Base-by-base conservation (phyloP, 2,888 invertebrate species). In the Caenorhabditis sp. region DNA sequence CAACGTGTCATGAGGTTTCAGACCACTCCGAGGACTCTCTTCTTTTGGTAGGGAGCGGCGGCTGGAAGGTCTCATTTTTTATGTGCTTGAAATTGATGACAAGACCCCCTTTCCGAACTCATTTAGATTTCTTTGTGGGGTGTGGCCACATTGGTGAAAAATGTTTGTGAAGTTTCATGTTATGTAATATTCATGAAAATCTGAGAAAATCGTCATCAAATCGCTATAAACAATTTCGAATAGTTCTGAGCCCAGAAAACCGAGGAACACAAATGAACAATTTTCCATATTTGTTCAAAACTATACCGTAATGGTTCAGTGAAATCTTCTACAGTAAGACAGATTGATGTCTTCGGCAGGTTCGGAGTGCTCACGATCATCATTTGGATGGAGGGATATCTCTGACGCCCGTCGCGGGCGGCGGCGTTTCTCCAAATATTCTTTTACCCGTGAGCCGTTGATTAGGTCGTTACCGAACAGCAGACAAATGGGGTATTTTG, bases 1-100 rank as follows among this genome's bases (percentile, higher is more conserved):
- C 26, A 74, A 66, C 14, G 85, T 85, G 47, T 85, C 81, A 63
- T 74, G 70, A 12, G 85, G 85, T 28, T 82, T 81, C 35, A 85
- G 51, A 14, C 81, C 81, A 19, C 81, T 82, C 26, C 85, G 59
- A 3, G 85, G 85, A 31, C 85, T 85, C 31, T 85, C 85, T 38
- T 82, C 85, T 56, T 82, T 82, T 31, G 85, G 70, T n/a, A 84
- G 26, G 10, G 84, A 84, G 8, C 80, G 75, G 1, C 84, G 76
- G 6, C 84, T 84, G 63, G 16, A 83, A 70, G n/a, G 19, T 47
- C 19, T 47, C 47, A 47, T 47, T 47, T 47, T 47, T 10, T 38
- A 35, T n/a, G n/a, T n/a, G n/a, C 35, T 12, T 38, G 56, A 56
- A 24, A 54, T 19, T 54, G 22, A 19, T 54, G 3, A 7, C 12